A percentile compares a stretch with the other conserved stretches of the same genome.
Evolutionary conservation across 2,888 invertebrate genomes (phyloP).

Genomic region (Tipula unca): DNA sequence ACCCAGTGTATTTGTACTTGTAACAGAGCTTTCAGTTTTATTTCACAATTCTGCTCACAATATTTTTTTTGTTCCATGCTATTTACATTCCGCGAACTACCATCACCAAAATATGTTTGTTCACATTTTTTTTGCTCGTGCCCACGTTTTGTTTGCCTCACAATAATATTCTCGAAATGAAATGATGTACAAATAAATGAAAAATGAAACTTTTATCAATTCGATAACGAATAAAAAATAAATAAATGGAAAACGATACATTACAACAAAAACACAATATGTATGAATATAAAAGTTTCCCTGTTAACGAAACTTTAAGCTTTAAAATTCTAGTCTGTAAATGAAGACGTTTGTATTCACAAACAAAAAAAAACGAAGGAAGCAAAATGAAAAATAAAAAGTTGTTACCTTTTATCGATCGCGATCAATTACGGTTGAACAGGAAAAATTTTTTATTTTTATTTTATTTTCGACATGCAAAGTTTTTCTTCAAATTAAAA

Average conservation of each 20-base stretch:
- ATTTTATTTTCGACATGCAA: neutral
- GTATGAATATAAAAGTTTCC: neutral
- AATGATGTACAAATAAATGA: constrained; percentile 8
- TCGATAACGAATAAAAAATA: neutral
- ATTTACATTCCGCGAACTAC: neutral
- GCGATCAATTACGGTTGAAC: neutral
- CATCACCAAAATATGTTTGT: neutral
- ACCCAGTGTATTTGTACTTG: too few relatives aligned
- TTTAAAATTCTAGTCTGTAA: neutral
- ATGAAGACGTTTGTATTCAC: neutral
- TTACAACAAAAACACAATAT: neutral
- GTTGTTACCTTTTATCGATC: neutral
- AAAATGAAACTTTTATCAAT: neutral
- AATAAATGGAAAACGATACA: neutral
- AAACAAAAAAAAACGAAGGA: neutral
- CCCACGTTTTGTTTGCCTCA: neutral
- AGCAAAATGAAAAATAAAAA: neutral
- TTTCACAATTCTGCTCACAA: neutral
- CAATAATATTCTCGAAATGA: neutral
- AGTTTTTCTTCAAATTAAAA: neutral
- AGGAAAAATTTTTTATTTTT: neutral
- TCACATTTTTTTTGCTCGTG: neutral
- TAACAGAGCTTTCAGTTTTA: neutral
- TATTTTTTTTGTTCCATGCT: neutral
- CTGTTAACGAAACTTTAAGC: neutral